phyloP scores from a whole-genome alignment of 1,140 invertebrate species.

The Euura saliciscinereae region DNA sequence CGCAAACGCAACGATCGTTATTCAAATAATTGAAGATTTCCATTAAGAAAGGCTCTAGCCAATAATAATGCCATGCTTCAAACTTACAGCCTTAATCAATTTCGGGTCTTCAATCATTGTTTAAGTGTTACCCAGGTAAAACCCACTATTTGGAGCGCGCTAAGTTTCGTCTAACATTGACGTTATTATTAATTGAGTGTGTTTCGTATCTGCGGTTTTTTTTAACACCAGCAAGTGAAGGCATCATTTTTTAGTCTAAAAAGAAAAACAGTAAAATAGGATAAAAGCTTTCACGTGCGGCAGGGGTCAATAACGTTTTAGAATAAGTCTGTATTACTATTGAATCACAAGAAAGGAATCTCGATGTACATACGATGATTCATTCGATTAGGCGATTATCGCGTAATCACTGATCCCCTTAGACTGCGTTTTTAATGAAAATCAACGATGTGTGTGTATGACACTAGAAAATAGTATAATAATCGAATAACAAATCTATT shows the following conservation, averaged over 20 bases:
- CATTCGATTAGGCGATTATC: background rate
- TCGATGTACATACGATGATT: background rate
- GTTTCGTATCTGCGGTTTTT: constrained; percentile 39
- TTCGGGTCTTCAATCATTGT: constrained; percentile 30
- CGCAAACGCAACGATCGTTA: background rate
- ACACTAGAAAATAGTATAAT: too few species aligned
- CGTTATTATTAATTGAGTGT: constrained; percentile 36
- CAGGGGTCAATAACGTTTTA: background rate
- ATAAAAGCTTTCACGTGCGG: background rate
- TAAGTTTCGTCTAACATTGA: constrained; percentile 26
- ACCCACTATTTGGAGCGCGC: constrained; percentile 20
- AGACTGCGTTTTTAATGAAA: background rate
- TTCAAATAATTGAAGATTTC: constrained; percentile 24
- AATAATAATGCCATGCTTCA: constrained; percentile 16
- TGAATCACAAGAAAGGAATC: constrained; percentile 1
- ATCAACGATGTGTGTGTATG: background rate
- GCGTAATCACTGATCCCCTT: background rate
- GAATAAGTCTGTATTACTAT: too few species aligned
- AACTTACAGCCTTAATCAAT: constrained; percentile 24
- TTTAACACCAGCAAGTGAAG: constrained; percentile 41
- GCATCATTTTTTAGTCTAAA: constrained; percentile 35
- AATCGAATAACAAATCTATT: background rate
- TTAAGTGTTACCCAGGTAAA: constrained; percentile 11
- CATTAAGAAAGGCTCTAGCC: constrained; percentile 21
- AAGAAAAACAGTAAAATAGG: too few species aligned